Conservation (phyloP, 2,888 invertebrate species). For the Choreutis nemorana region DNA sequence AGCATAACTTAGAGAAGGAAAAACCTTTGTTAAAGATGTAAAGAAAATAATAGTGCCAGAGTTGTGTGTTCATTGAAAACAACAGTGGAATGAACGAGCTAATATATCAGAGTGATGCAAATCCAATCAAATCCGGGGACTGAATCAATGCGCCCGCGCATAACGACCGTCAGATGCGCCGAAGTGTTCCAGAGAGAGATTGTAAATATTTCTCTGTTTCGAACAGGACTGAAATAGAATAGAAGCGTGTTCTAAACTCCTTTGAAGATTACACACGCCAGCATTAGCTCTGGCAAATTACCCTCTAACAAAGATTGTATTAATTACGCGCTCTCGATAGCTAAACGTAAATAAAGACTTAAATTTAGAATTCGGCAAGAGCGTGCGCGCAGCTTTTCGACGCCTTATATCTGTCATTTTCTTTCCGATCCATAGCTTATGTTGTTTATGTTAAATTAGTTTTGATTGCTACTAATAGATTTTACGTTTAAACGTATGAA, state of each 20-base stretch:
- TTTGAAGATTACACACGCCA: conserved; percentile 65
- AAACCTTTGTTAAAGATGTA: no score
- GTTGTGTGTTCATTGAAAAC: no score
- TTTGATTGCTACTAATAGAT: conserved; percentile 23
- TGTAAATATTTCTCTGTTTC: conserved; percentile 67
- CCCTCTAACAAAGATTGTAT: conserved; percentile 67
- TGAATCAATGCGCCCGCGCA: conserved; percentile 57
- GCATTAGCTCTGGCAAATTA: conserved; percentile 67
- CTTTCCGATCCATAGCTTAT: conserved; percentile 28
- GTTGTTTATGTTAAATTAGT: conserved; percentile 20
- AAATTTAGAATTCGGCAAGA: conserved; percentile 53
- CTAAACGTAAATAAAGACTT: conserved; percentile 57
- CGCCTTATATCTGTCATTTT: conserved; percentile 54
- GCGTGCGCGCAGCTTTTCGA: conserved; percentile 35
- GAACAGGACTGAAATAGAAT: conserved; percentile 63
- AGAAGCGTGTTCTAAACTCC: conserved; percentile 66
- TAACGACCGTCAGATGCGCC: conserved; percentile 64
- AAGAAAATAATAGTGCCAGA: no score
- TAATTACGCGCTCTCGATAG: conserved; percentile 65
- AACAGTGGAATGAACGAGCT: no score
- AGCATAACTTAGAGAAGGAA: no score
- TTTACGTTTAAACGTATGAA: no score
- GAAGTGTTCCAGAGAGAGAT: conserved; percentile 62
- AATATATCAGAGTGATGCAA: no score
- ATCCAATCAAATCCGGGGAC: conserved; percentile 46